phyloP scores from a whole-genome alignment of 1,140 invertebrate species.

The Batillaria attramentaria region DNA sequence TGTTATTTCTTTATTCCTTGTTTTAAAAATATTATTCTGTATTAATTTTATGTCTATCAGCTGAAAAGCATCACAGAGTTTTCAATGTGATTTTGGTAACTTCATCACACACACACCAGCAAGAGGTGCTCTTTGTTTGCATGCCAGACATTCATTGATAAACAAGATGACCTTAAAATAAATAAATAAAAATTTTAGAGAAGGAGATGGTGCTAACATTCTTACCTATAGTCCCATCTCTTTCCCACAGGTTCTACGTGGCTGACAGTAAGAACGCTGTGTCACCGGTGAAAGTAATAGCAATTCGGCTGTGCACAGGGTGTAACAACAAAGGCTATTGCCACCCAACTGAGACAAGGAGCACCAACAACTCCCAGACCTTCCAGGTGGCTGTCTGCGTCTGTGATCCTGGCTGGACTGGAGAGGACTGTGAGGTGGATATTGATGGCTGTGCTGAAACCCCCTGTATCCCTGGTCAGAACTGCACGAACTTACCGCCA shows the following conservation, averaged over 20 bases:
- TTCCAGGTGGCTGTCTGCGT: neutral
- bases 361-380: neutral
- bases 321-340: neutral
- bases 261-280: neutral
- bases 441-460: conserved; percentile 23
- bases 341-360: neutral
- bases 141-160: too few species aligned
- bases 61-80: too few species aligned
- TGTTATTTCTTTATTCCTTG: too few species aligned
- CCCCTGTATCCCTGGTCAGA: conserved; percentile 31
- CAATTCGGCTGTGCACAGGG: neutral
- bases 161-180: too few species aligned
- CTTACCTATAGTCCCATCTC: too few species aligned
- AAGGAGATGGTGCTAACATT: too few species aligned
- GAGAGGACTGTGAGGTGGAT: conserved; percentile 22
- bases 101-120: too few species aligned
- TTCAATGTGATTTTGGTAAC: too few species aligned
- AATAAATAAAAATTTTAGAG: too few species aligned
- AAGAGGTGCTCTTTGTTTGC: too few species aligned
- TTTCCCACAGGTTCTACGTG: neutral
- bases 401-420: neutral
- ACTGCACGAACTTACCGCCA: conserved; percentile 31
- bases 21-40: too few species aligned
- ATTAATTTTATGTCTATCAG: too few species aligned
- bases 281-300: neutral